Base-by-base conservation (phyloP, 2,113 vertebrate genomes). In the Fukomys damarensis region DNA sequence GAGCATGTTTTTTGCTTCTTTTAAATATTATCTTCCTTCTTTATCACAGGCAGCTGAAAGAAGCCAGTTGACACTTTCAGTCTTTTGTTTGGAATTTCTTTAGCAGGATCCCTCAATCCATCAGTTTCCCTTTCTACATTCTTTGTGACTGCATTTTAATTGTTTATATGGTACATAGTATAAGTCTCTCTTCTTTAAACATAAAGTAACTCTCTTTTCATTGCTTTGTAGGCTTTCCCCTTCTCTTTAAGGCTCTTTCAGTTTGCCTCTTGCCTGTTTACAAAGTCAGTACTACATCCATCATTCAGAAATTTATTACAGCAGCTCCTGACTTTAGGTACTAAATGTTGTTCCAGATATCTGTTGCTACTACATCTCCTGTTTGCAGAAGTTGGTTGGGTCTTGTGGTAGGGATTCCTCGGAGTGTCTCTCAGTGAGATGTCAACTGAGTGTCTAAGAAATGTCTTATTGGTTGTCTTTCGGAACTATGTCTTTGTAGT, bases 241-340 rank as follows among this genome's bases (percentile, higher is more conserved):
- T 1, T 70, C 11, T 24, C 7, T 79, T 35, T 32, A 32, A 26
- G 8, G 4, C 1, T 85, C 30, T 86, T 81, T 32, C 20, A 54
- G 22, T 24, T 10, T 46, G 12, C 3, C 52, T 0, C 32, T 19
- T 3, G 1, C 2, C 16, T 46, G 2, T 77, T 70, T 32, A 56
- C 16, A 58, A 84, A 85, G 14, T 35, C 63, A 56, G 4, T 28
- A 32, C 13, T 1, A 58, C 19, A 30, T 22, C 32, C 26, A 30
- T 22, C 32, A 19, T 38, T 86, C 43, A 81, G 2, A 20, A 56
- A 32, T 41, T 41, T 87, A 28, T 20, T 49, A 72, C 7, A 16
- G 16, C 58, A 89, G 28, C 58, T 19, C 32, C 30, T 76, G 30
- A 10, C 66, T 88, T 16, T 58, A n/a, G 1, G 6, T 24, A 54